Evolutionary conservation across 64 coral and sea anemone species (phyloP).

Genomic region (Astreopora myriophthalma): DNA sequence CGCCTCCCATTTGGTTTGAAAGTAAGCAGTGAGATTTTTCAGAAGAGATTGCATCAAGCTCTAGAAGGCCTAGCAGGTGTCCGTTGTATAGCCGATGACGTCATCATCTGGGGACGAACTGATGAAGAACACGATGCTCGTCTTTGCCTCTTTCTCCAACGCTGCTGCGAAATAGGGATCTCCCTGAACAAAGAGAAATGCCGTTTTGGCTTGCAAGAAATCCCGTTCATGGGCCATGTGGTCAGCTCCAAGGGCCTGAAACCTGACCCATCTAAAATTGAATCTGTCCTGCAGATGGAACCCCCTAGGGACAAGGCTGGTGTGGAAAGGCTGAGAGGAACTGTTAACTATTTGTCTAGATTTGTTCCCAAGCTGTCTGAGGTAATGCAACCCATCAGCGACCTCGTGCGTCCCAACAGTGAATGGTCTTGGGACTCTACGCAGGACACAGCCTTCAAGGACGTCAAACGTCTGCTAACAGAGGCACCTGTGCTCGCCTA

Average conservation of each 20-base stretch:
- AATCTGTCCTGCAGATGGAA: slow-evolving; percentile 13
- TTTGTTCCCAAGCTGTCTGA: slow-evolving; percentile 9
- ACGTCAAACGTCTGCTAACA: too few relatives aligned
- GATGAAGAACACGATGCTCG: slow-evolving; percentile 18
- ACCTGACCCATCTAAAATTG: too few relatives aligned
- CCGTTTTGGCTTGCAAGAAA: background rate
- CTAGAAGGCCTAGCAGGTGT: slow-evolving; percentile 10
- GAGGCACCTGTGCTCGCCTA: background rate
- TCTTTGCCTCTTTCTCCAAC: background rate
- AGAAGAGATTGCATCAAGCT: slow-evolving; percentile 8
- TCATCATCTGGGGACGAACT: slow-evolving; percentile 36
- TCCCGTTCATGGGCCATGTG: slow-evolving; percentile 33
- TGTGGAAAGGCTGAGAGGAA: slow-evolving; percentile 13
- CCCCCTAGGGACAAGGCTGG: background rate
- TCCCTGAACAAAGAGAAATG: slow-evolving; percentile 38
- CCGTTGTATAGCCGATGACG: slow-evolving; percentile 11
- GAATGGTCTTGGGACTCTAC: background rate
- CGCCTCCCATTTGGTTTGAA: slow-evolving; percentile 32
- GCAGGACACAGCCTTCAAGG: background rate
- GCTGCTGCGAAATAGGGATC: slow-evolving; percentile 1
- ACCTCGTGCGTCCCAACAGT: background rate
- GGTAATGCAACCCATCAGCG: background rate
- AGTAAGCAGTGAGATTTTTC: slow-evolving; percentile 28
- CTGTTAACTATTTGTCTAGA: background rate
- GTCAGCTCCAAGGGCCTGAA: background rate